Percentiles rank a stretch among this genome's conserved stretches.
Evolutionary conservation across 2,113 vertebrate species (phyloP).

Genomic region (Cyprinodon brontotheroides): DNA sequence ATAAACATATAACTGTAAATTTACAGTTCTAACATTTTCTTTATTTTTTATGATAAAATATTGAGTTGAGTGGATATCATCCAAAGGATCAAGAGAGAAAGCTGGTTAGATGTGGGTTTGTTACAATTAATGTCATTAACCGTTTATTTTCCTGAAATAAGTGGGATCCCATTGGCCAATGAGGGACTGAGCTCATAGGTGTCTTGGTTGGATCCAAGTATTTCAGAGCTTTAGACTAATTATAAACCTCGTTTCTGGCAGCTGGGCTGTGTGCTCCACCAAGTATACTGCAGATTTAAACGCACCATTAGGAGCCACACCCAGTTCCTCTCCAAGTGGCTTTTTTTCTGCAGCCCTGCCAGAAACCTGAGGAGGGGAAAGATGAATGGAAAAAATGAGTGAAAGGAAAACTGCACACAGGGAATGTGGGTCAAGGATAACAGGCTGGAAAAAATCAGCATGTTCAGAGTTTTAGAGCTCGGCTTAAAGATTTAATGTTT

Average conservation of each 20-base stretch:
- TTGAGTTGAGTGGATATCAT: no score
- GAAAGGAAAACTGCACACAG: slow-evolving; percentile 14
- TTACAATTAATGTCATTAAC: not conserved
- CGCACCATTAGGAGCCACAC: not conserved
- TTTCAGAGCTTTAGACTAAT: not conserved
- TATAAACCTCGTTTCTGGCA: not conserved
- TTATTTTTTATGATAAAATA: no score
- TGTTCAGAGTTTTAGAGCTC: slow-evolving; percentile 24
- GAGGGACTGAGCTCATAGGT: not conserved
- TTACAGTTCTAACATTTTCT: no score
- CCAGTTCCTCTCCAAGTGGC: slow-evolving; percentile 10
- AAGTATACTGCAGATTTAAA: not conserved
- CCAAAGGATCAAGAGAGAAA: no score
- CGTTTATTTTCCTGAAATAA: not conserved
- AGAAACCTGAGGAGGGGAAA: slow-evolving; percentile 8
- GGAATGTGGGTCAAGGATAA: slow-evolving; percentile 34
- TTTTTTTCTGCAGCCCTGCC: slow-evolving; percentile 18
- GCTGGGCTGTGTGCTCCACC: not conserved
- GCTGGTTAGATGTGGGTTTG: no score
- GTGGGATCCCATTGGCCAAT: not conserved
- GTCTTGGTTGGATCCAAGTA: not conserved
- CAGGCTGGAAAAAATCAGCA: not conserved
- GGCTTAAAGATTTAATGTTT: not conserved
- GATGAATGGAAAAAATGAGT: slow-evolving; percentile 23
- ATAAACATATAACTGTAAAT: no score